Evolutionary conservation across 2,797 vertebrate species (phyloP).

Genomic region (Pipistrellus kuhlii): DNA sequence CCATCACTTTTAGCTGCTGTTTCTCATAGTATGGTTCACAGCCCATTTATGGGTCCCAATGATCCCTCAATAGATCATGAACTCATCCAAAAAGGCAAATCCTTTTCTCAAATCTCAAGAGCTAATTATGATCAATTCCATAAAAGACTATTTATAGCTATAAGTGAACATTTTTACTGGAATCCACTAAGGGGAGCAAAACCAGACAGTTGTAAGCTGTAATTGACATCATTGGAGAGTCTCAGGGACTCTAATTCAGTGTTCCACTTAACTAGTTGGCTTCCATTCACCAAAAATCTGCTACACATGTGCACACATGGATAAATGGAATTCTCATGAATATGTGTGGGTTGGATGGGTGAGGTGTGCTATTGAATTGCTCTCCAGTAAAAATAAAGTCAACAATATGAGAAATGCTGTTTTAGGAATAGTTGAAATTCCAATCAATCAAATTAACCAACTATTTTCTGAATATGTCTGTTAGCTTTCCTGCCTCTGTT

Average conservation of each 20-base stretch:
- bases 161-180: not conserved
- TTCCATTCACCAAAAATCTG: not conserved
- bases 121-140: not conserved
- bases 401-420: not conserved
- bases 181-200: not conserved
- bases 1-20: not conserved
- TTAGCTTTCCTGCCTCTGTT: not conserved
- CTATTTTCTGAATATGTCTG: not conserved
- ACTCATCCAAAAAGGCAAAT: not conserved
- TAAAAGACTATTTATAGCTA: not conserved
- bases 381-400: not conserved
- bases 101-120: not conserved
- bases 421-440: not conserved
- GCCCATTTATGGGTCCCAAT: not conserved
- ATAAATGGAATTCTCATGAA: not conserved
- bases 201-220: not conserved
- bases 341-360: not conserved
- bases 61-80: not conserved
- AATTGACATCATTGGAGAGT: not conserved
- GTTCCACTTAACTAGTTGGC: not conserved
- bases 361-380: not conserved
- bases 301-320: too few species aligned
- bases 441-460: not conserved
- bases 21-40: slow-evolving; percentile 1
- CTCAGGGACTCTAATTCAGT: not conserved